These are phyloP conservation scores for Pycnomerus fuliginosus DNA, from an alignment of 2,888 invertebrate genomes.

Conservation along the genomic window DNA sequence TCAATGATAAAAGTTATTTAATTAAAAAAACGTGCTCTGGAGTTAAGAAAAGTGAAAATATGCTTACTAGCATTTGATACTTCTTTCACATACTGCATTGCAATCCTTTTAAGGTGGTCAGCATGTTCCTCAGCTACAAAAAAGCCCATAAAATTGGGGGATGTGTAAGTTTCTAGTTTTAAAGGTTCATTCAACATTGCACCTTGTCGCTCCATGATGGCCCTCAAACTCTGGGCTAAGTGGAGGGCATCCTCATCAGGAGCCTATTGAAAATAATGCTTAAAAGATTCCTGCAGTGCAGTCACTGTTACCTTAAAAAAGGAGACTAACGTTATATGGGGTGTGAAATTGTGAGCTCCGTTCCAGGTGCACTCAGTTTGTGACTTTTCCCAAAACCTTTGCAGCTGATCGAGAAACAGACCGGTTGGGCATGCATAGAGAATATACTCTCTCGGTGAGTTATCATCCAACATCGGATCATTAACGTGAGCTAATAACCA, in stretches of 20 bases:
- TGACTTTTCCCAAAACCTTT: conserved; percentile 78
- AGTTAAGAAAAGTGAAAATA: conserved; percentile 8
- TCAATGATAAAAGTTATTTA: conserved; percentile 1
- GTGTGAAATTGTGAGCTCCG: conserved; percentile 86
- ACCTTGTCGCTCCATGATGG: conserved; percentile 71
- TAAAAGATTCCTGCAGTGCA: background rate
- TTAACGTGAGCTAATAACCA: conserved; percentile 89
- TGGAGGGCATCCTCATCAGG: conserved; percentile 72
- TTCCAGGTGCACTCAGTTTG: conserved; percentile 78
- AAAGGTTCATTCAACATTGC: conserved; percentile 65
- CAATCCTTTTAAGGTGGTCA: conserved; percentile 75
- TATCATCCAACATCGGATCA: conserved; percentile 76
- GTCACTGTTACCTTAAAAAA: conserved; percentile 72
- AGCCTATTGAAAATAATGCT: conserved; percentile 56
- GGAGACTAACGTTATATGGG: conserved; percentile 86
- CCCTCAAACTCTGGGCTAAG: conserved; percentile 69
- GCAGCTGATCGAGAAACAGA: conserved; percentile 67
- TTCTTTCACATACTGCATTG: conserved; percentile 78
- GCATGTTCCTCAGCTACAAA: conserved; percentile 83
- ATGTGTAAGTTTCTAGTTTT: conserved; percentile 78
- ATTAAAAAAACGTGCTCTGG: conserved; percentile 3
- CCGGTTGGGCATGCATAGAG: conserved; percentile 86
- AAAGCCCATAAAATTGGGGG: conserved; percentile 88
- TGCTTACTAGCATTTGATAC: conserved; percentile 71
- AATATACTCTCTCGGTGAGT: conserved; percentile 79